A percentile compares a stretch with the other conserved stretches of the same genome.
Conservation (phyloP, 2,888 invertebrate species). For the Ennomos quercinarius region DNA sequence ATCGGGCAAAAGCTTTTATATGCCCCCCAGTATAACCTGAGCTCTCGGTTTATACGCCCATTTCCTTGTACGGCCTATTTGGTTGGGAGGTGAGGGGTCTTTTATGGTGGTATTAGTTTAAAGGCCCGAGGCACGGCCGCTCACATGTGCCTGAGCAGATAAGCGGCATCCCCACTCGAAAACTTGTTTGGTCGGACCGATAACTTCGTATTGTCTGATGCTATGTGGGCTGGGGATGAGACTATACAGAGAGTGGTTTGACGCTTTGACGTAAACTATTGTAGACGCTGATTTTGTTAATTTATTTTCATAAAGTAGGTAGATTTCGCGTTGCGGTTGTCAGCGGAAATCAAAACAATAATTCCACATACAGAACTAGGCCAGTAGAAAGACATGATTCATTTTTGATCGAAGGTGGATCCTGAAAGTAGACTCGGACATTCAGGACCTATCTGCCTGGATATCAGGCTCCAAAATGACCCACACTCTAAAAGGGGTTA, state of each 20-base stretch:
- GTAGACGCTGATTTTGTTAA: slow-evolving; percentile 31
- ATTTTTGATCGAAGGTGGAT: too few relatives aligned
- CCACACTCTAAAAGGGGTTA: too few relatives aligned
- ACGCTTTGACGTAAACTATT: slow-evolving; percentile 49
- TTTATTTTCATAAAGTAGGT: too few relatives aligned
- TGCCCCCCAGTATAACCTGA: slow-evolving; percentile 61
- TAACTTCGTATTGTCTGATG: slow-evolving; percentile 80
- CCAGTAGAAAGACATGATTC: too few relatives aligned
- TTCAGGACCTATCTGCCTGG: too few relatives aligned
- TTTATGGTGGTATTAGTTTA: slow-evolving; percentile 72
- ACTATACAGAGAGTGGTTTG: slow-evolving; percentile 40
- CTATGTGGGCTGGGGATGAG: slow-evolving; percentile 56
- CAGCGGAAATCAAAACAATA: too few relatives aligned
- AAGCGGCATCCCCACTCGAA: slow-evolving; percentile 81
- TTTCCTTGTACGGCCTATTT: slow-evolving; percentile 72
- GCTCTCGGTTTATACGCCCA: slow-evolving; percentile 67
- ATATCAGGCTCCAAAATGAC: too few relatives aligned
- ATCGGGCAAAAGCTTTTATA: slow-evolving; percentile 82
- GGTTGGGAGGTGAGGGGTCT: slow-evolving; percentile 65
- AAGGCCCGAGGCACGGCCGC: slow-evolving; percentile 75
- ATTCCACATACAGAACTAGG: too few relatives aligned
- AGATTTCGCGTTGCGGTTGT: too few relatives aligned
- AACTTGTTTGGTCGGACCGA: slow-evolving; percentile 80
- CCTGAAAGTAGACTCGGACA: too few relatives aligned
- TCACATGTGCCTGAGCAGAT: slow-evolving; percentile 81